Evolutionary conservation across 2,113 vertebrate species (phyloP).

Genomic region (Cepphus grylle): DNA sequence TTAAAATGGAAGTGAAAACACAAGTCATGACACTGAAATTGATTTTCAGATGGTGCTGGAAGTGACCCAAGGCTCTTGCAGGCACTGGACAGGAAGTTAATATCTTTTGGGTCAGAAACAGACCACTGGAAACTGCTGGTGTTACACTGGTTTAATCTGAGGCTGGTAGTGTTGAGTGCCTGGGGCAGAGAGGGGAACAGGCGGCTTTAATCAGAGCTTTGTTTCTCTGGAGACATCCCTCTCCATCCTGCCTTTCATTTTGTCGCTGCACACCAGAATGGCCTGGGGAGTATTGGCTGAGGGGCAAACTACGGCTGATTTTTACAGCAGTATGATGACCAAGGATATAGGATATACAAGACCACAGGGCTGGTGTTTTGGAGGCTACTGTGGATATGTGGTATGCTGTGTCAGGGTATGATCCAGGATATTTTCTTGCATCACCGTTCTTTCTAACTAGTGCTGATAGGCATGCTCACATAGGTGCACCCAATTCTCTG

Average conservation of each 20-base stretch:
- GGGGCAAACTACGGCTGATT: neutral
- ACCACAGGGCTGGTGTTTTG: neutral
- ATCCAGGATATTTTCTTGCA: neutral
- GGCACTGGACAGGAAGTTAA: neutral
- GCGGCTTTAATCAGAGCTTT: neutral
- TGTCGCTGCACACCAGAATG: neutral
- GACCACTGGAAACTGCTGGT: neutral
- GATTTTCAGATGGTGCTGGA: slow-evolving; percentile 18
- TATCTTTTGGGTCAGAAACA: neutral
- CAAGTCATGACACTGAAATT: neutral
- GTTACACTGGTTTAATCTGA: neutral
- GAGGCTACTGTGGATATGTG: rapidly evolving
- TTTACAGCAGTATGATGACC: neutral
- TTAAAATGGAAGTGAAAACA: neutral
- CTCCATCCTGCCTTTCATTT: neutral
- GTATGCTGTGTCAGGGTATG: neutral
- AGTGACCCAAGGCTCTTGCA: neutral
- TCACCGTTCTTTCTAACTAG: neutral
- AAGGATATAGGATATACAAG: neutral
- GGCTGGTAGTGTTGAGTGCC: neutral
- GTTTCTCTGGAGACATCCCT: neutral
- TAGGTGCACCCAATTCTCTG: neutral
- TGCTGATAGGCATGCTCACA: neutral
- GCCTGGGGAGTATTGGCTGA: neutral
- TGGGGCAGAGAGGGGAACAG: neutral